Base-by-base conservation (phyloP, 2,888 invertebrate species). In the Drosophila kanekoi region DNA sequence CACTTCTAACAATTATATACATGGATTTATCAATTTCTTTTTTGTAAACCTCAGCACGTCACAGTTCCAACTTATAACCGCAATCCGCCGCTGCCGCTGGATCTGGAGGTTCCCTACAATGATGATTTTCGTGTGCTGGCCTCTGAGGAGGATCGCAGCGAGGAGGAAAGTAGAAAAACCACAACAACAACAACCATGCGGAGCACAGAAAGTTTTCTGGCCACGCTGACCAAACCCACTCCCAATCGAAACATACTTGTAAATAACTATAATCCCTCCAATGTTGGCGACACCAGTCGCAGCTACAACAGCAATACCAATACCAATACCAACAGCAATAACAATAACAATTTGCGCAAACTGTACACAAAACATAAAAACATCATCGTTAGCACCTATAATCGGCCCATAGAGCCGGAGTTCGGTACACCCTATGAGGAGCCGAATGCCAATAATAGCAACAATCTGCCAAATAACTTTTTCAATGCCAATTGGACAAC, bases 21-120 rank as follows among this genome's bases (percentile, higher is more conserved):
- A 37, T 43, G 10, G 9, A 18, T 6, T 23, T 23, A 16, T 20
- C 4, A n/a, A 20, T 16, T 4, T 20, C 13, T 35, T 35, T 2
- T n/a, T 41, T 41, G 13, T 32, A 3, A 41, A n/a, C 0, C 6
- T 0, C 16, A 76, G 76, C 76, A 69, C n/a, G 78, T 69, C 23
- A 76, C 83, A 37, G 73, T 59, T 38, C 82, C 88, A 32, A 87
- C 71, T n/a, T 87, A 90, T 52, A 91, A 89, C 76, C 91, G 93
- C 81, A 94, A 95, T 92, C 95, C 95, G 79, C 94, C 94, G 89
- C 92, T 94, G 92, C 95, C 95, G 81, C 93, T 95, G 92, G 95
- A 95, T 90, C 93, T 95, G 92, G 94, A 94, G 91, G 93, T 94
- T 79, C 95, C 95, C 70, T 95, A 95, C 90, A 94, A 94, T 77